A percentile compares a stretch with the other conserved stretches of the same genome.
Conservation (phyloP, 2,888 invertebrate genomes). For the Tetranychus truncatus region DNA sequence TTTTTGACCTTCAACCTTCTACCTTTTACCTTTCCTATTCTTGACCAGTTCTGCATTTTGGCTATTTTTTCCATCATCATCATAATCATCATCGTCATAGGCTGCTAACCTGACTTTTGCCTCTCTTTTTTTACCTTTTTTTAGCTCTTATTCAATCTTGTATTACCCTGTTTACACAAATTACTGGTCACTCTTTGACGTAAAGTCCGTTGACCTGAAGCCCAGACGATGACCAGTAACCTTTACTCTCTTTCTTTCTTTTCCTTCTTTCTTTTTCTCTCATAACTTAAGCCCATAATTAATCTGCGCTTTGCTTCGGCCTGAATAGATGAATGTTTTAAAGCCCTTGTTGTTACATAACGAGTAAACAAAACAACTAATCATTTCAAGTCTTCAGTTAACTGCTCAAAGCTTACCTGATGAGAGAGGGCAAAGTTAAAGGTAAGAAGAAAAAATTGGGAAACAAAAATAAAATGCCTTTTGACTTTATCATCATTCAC, state of each 20-base stretch:
- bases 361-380: not conserved
- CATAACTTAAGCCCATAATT: not conserved
- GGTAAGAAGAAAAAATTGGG: not conserved
- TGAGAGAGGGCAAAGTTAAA: not conserved
- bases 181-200: not conserved
- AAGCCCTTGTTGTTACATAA: not conserved
- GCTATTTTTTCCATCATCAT: not conserved
- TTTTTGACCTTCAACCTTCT: not conserved
- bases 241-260: not conserved
- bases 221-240: slow-evolving; percentile 1
- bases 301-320: not conserved
- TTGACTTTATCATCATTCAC: not conserved
- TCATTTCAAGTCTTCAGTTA: not conserved
- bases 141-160: slow-evolving; percentile 1
- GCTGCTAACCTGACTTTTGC: not conserved
- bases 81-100: not conserved
- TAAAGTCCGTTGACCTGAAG: not conserved
- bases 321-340: not conserved
- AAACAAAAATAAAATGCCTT: not conserved
- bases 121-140: not conserved
- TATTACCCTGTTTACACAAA: slow-evolving; percentile 1
- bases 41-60: not conserved
- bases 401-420: not conserved
- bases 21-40: not conserved
- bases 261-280: not conserved